Evolutionary conservation across 2,888 invertebrate genomes (phyloP), one percentile per base, ranked within the genome.

Genomic region (Phengaris alcon): DNA sequence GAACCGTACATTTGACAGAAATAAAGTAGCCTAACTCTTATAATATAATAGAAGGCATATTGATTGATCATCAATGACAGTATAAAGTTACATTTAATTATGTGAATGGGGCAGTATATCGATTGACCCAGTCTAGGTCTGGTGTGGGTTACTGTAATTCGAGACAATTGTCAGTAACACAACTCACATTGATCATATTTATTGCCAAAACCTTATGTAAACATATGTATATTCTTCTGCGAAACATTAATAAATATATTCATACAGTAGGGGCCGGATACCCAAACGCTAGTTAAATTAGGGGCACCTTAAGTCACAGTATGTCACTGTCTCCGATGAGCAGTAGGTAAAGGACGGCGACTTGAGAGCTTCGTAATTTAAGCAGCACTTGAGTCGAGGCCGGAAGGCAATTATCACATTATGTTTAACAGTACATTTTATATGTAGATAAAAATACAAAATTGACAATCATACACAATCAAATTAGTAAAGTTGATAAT

Each of bases 191-290:
- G 81, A 83, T 80, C 82, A 82, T 81, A 80, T 85, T 85, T 84
- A 85, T 84, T 85, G 82, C 79, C 80, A 82, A 82, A 83, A 82
- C 78, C 82, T 82, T 83, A 54, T 72, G 72, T 54, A 52, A 82
- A 82, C 82, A 85, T 88, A 86, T 86, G 85, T 87, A 84, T 86
- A 84, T 81, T 83, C 82, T 81, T 81, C 80, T 78, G 84, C 77
- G 52, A 78, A 74, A 72, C 72, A 84, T 72, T 54, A 12, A 22
- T 52, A 70, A 70, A 70, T 52, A 69, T 8, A 69, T 48, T 1
- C 15, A 8, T 68, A 48, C 10, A 52, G 35, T 51, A 70, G 35
- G 7, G 72, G 22, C 51, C 52, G 22, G 59, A 57, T 4, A 15
- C 51, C 5, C 48, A 51, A 64, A 35, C 4, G 35, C 64, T 64